Percentiles rank a stretch among this genome's conserved stretches.
phyloP scores from a whole-genome alignment of 2,888 invertebrate species.

The Leistus spinibarbis region DNA sequence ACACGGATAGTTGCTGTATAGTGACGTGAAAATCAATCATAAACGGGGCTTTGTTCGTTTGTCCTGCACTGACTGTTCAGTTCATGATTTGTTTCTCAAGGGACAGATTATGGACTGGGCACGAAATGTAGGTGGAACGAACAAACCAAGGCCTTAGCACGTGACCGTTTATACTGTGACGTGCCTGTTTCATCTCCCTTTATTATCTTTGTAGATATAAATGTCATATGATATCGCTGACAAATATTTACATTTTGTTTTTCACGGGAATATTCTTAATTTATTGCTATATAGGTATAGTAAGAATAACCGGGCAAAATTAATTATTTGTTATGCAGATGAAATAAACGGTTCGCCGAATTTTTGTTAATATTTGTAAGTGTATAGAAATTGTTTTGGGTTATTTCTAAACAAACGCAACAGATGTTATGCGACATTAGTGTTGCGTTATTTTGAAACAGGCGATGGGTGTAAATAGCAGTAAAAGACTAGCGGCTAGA shows the following conservation, averaged over 20 bases:
- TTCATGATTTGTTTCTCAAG: too few relatives aligned
- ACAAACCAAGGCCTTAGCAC: too few relatives aligned
- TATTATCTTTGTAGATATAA: constrained; percentile 30
- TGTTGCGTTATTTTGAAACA: constrained; percentile 13
- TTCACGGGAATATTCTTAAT: constrained; percentile 18
- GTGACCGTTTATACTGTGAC: too few relatives aligned
- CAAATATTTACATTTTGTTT: constrained; percentile 37
- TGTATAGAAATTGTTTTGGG: neutral
- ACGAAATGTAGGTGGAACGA: too few relatives aligned
- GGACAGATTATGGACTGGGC: too few relatives aligned
- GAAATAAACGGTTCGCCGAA: constrained; percentile 1
- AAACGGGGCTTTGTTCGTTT: too few relatives aligned
- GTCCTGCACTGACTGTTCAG: too few relatives aligned
- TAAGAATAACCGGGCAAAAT: constrained; percentile 5
- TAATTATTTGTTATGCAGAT: constrained; percentile 19
- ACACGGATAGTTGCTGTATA: too few relatives aligned
- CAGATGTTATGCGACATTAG: constrained; percentile 19
- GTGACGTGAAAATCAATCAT: too few relatives aligned
- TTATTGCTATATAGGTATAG: constrained; percentile 27
- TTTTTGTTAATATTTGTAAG: constrained; percentile 21
- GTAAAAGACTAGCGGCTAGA: constrained; percentile 69
- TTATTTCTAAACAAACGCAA: constrained; percentile 6
- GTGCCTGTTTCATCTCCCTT: too few relatives aligned
- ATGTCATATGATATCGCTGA: constrained; percentile 31
- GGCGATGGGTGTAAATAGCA: constrained; percentile 61